phyloP scores from a whole-genome alignment of 2,888 invertebrate species.

The Norana najaformis region DNA sequence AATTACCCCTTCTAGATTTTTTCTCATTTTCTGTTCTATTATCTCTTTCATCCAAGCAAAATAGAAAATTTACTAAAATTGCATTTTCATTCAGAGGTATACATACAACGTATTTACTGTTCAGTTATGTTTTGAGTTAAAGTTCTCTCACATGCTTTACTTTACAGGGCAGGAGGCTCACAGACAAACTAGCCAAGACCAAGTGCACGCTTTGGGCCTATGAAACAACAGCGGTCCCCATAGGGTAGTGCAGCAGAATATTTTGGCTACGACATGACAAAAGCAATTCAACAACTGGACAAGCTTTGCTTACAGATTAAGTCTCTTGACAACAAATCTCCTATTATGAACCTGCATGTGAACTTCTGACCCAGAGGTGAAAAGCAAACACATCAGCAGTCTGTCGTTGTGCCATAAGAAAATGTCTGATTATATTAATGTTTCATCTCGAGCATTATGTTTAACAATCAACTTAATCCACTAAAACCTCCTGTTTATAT shows the following conservation, averaged over 20 bases:
- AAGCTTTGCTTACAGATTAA: not conserved
- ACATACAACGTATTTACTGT: not conserved
- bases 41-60: too few species aligned
- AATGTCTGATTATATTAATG: too few species aligned
- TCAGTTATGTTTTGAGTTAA: not conserved
- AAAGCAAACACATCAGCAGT: not conserved
- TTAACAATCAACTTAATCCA: too few species aligned
- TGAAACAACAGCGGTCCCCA: too few species aligned
- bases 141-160: not conserved
- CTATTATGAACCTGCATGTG: too few species aligned
- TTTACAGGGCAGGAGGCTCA: not conserved
- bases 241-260: too few species aligned
- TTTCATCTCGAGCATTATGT: not conserved
- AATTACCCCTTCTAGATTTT: too few species aligned
- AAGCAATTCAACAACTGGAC: not conserved
- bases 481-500: not conserved
- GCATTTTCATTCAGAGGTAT: too few species aligned
- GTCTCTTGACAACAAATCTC: too few species aligned
- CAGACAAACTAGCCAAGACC: not conserved
- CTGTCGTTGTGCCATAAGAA: not conserved
- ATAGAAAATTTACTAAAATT: too few species aligned
- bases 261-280: too few species aligned
- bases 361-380: not conserved
- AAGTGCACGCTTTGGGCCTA: not conserved
- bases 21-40: too few species aligned